Conservation (phyloP, 2,888 invertebrate species). For the Gisinianus flammeolus region DNA sequence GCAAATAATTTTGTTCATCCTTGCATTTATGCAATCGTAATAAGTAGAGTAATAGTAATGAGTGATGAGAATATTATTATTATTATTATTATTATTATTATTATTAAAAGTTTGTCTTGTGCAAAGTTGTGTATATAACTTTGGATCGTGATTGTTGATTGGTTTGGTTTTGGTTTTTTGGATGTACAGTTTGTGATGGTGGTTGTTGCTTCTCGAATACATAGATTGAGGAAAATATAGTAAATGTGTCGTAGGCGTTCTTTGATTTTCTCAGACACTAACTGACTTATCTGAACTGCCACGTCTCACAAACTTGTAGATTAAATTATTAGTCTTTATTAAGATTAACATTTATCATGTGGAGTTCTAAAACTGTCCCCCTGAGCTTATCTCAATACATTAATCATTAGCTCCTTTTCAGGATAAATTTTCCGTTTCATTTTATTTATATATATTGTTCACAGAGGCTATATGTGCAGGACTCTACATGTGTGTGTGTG, state of each 20-base stretch:
- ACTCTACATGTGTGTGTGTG: background rate
- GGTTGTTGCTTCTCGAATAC: background rate
- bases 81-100: too few species aligned
- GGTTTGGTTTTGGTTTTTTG: background rate
- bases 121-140: too few species aligned
- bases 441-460: background rate
- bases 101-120: too few species aligned
- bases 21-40: too few species aligned
- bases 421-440: constrained; percentile 7
- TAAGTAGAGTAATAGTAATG: too few species aligned
- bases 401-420: constrained; percentile 32
- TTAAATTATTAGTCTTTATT: constrained; percentile 23
- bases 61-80: too few species aligned
- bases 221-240: too few species aligned
- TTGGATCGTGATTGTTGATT: background rate
- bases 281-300: background rate
- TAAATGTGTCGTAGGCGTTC: constrained; percentile 20
- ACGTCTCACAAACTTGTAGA: constrained; percentile 2
- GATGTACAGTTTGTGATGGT: background rate
- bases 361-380: constrained; percentile 28
- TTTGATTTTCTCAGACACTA: constrained; percentile 4
- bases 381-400: constrained; percentile 34
- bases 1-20: too few species aligned
- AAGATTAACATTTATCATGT: constrained; percentile 24
- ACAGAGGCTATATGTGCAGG: background rate